Percentiles rank a stretch among this genome's conserved stretches.
Conservation (phyloP, 2,797 vertebrate genomes). For the Saguinus oedipus region DNA sequence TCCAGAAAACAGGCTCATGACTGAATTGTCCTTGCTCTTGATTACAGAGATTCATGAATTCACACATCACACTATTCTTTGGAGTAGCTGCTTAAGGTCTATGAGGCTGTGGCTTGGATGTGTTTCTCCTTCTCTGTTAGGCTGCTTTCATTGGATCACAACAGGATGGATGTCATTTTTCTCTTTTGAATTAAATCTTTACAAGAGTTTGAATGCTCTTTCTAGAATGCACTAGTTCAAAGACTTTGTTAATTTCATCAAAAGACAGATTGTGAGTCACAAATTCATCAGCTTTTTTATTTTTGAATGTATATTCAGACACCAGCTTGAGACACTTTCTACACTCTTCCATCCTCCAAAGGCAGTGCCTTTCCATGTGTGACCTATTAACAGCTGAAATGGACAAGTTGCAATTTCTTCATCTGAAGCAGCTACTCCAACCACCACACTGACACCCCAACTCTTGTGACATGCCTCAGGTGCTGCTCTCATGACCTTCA, state of each 20-base stretch:
- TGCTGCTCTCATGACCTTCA: not conserved
- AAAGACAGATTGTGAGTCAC: not conserved
- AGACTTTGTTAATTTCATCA: not conserved
- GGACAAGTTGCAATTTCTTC: not conserved
- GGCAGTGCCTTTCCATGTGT: not conserved
- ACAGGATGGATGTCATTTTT: not conserved
- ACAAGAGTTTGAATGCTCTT: conserved; percentile 47
- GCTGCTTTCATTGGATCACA: not conserved
- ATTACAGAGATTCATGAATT: not conserved
- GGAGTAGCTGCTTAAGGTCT: not conserved
- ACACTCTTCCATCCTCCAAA: not conserved
- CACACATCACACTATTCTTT: not conserved
- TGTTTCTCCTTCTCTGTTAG: not conserved
- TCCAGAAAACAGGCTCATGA: not conserved
- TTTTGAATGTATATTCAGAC: not conserved
- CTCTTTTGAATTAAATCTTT: conserved; percentile 44
- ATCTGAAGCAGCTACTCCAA: not conserved
- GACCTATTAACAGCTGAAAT: not conserved
- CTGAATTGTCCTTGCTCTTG: not conserved
- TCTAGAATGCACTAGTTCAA: not conserved
- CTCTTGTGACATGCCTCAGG: not conserved
- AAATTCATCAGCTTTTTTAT: not conserved
- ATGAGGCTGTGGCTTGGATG: not conserved
- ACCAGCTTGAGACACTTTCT: not conserved
- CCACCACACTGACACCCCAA: not conserved